Base-by-base conservation (phyloP, 1,140 invertebrate species). In the Drosophila bipectinata region DNA sequence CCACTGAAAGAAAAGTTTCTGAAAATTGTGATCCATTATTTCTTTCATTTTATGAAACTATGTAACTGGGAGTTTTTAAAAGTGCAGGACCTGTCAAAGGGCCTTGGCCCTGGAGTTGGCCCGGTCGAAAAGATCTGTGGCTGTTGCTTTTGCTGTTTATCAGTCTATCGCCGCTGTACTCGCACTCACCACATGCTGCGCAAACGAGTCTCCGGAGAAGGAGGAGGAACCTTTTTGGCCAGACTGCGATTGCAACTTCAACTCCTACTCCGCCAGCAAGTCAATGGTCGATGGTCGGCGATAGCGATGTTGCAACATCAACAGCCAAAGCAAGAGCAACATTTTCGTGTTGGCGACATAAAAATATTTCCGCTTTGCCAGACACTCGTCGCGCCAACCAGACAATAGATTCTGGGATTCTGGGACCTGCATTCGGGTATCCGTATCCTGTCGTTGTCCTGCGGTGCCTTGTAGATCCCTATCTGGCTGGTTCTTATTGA, bases 131-230 rank as follows among this genome's bases (percentile, higher is more conserved):
- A 39, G 60, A 51, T 75, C 72, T 66, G 54, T 47, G 55, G 54
- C 54, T 76, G 39, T 76, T 76, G 34, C 74, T 37, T 66, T 64
- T 47, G 79, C 67, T 71, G 74, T 81, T 87, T 87, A 87, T 87
- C 82, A 87, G 83, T 88, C 82, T 88, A 81, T 85, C 78, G 78
- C 64, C 67, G 73, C 51, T 79, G 73, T 75, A 73, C 77, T 71
- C 75, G 78, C 78, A 84, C 59, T 72, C 56, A 76, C 82, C 83
- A 83, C 83, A 87, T 87, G 83, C 83, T 87, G 83, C 6, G 84
- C 75, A 55, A 66, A 48, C 66, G 57, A 79, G 34, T 37, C 34
- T 12, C 59, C 21, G 37, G 56, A 49, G 56, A 8, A 44, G 24
- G 56, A 52, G 56, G 34, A 52, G 56, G 34, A 62, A 67, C 59